phyloP scores from a whole-genome alignment of 2,888 invertebrate species.

The Lasioglossum oenotherae region DNA sequence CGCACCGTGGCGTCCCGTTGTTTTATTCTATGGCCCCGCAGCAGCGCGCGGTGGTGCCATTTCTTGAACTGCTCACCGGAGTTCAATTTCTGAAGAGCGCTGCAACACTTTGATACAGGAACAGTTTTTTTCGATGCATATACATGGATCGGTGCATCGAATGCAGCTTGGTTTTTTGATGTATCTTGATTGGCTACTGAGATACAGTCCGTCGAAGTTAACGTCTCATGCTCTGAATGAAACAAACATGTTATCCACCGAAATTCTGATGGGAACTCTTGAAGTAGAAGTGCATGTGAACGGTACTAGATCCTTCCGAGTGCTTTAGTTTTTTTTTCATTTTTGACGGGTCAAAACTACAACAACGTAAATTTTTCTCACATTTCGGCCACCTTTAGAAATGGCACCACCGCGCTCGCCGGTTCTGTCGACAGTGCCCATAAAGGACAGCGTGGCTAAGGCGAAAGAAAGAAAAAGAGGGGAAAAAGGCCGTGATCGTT shows the following conservation, averaged over 20 bases:
- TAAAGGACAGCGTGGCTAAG: conserved; percentile 31
- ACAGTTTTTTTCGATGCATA: not conserved
- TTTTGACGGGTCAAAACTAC: not conserved
- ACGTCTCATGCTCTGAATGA: not conserved
- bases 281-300: too few species aligned
- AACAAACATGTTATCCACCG: not conserved
- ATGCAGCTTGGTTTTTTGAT: not conserved
- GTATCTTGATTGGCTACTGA: not conserved
- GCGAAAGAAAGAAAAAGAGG: not conserved
- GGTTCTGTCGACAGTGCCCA: conserved; percentile 19
- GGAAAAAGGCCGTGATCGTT: conserved; percentile 49
- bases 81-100: not conserved
- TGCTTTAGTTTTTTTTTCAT: not conserved
- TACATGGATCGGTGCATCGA: not conserved
- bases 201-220: not conserved
- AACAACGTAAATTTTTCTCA: not conserved
- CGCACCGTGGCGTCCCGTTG: conserved; percentile 30
- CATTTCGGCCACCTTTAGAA: not conserved
- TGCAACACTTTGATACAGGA: not conserved
- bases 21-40: conserved; percentile 42
- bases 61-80: not conserved
- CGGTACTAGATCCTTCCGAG: not conserved
- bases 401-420: not conserved
- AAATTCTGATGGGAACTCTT: not conserved
- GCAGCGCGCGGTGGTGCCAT: not conserved